Base-by-base conservation (phyloP, 2,113 vertebrate species). In the Lophius piscatorius region DNA sequence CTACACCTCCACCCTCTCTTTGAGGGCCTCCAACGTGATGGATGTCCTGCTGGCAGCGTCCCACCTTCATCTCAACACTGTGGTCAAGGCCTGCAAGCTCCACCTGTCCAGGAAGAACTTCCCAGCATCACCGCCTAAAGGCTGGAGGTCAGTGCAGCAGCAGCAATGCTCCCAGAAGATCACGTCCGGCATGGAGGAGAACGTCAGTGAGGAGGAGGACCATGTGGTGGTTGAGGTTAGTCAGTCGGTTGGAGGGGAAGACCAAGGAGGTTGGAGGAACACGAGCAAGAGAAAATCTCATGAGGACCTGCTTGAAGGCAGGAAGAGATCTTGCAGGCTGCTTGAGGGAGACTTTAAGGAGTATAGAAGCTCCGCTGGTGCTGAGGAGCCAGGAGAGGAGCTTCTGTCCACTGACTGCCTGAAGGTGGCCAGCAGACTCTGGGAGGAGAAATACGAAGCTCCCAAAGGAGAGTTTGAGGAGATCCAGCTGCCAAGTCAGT, bases 51-150 rank as follows among this genome's bases (percentile, higher is more conserved):
- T 97, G 83, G 95, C 96, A 0, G 96, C 96, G 0, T 98, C 96
- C 9, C 94, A 98, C 80, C 87, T 98, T 44, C 96, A 97, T 65
- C 87, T 98, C 65, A 98, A 96, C 70, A 83, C 92, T 0, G 94
- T 97, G 23, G 95, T 97, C 26, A 97, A 96, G 76, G 94, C 94
- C 1, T 98, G 95, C 88, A 98, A 98, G 80, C 92, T 96, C 80
- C 94, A 97, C 78, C 83, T 97, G 72, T 96, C 94, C 0, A 94
- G 91, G 13, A 92, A 93, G 85, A 95, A 94, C 0, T 92, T 97
- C 59, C 96, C 94, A 0, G 87, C 95, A 76, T 94, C 95, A 0
- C 93, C 95, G 0, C 93, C 94, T 2, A 81, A 80, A 66, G 87
- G 82, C 1, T 90, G 88, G 88, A 83, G 71, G 60, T 85, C 82